Base-by-base conservation (phyloP, 2,113 vertebrate genomes). In the Regulus satrapa region DNA sequence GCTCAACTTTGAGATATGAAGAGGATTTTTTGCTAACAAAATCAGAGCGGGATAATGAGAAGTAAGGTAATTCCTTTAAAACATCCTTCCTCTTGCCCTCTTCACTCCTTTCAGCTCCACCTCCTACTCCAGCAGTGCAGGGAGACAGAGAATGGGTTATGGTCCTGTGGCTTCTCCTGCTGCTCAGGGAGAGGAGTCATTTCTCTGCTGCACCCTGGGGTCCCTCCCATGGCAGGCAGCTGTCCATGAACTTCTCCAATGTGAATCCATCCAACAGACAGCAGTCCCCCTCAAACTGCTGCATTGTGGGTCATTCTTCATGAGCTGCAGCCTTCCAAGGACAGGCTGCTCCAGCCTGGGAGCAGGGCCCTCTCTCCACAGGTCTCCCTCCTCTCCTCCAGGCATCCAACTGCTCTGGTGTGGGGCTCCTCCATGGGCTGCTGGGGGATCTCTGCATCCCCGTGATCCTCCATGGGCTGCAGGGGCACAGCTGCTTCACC, bases 231-330 rank as follows among this genome's bases (percentile, higher is more conserved):
- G 1, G n/a, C 29, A n/a, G 28, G 32, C 10, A 54, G n/a, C 5
- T 40, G n/a, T 48, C 81, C 8, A 5, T n/a, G 9, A 40, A 12
- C 23, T 29, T 55, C 23, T 38, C 41, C n/a, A 64, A 3, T 1
- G 0, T 40, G n/a, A 28, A 20, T 73, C 48, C 40, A 46, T 54
- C 55, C 6, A 38, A 38, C 0, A 1, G 38, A 6, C 21, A 31
- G 2, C 26, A 10, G 8, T 6, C 8, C 17, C 36, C 38, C 46
- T 36, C 36, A 28, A 1, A n/a, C 40, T 9, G 14, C 81, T 40
- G n/a, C 1, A 0, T 9, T 1, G 1, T n/a, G 48, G 48, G 10
- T 36, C 48, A 14, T 40, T n/a, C 28, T 46, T n/a, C 58, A 55
- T 0, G 1, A 48, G 18, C 23, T 38, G 40, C 41, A 55, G 40